Conservation (phyloP, 2,797 vertebrate species). For the Clarias platycephalus region DNA sequence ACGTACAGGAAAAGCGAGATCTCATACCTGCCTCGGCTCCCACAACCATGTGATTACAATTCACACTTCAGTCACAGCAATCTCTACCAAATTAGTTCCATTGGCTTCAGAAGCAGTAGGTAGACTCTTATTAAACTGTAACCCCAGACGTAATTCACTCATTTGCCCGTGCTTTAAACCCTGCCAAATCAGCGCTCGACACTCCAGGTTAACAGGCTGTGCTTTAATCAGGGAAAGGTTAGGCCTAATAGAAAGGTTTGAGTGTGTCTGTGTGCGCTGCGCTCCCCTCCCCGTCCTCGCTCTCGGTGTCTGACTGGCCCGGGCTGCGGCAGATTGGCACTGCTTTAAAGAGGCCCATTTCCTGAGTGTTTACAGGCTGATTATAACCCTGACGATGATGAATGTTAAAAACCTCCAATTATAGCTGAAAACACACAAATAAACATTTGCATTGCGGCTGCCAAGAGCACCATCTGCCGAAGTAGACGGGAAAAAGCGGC, state of each 20-base stretch:
- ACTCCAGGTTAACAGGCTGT: conserved; percentile 68
- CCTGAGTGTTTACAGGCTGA: conserved; percentile 80
- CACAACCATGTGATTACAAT: conserved; percentile 71
- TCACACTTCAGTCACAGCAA: conserved; percentile 80
- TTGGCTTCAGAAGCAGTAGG: conserved; percentile 80
- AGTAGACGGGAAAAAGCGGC: conserved; percentile 71
- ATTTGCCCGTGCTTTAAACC: conserved; percentile 69
- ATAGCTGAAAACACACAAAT: conserved; percentile 86
- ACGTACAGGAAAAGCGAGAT: conserved; percentile 38
- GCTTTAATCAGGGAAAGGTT: conserved; percentile 69
- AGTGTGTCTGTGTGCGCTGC: conserved; percentile 46
- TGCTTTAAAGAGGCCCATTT: conserved; percentile 69
- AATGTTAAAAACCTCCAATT: conserved; percentile 86
- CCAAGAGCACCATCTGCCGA: conserved; percentile 92
- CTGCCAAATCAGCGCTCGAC: conserved; percentile 72
- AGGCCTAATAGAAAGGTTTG: conserved; percentile 70
- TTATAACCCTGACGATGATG: conserved; percentile 82
- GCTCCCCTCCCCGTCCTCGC: conserved; percentile 23
- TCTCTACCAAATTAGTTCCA: conserved; percentile 81
- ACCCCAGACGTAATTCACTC: conserved; percentile 71
- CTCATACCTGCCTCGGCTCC: conserved; percentile 64
- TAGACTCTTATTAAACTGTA: conserved; percentile 82
- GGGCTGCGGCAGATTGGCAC: conserved; percentile 58
- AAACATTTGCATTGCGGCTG: conserved; percentile 88
- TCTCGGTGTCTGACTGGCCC: conserved; percentile 49